Evolutionary conservation across 1,140 invertebrate species (phyloP).

Genomic region (Drosophila pseudoobscura): DNA sequence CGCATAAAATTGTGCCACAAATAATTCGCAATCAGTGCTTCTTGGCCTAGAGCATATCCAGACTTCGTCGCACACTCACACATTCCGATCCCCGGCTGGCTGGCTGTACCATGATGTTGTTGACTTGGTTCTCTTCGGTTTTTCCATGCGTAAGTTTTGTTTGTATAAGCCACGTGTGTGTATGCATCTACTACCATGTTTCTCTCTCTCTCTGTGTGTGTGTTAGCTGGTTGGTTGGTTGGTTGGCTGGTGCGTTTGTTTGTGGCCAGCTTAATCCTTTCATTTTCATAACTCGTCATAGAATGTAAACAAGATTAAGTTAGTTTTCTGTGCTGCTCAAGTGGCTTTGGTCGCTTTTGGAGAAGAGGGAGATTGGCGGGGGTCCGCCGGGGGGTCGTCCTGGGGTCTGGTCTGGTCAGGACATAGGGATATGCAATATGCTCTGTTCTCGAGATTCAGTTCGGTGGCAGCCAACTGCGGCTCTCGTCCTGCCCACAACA

Average conservation of each 20-base stretch:
- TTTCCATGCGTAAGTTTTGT: conserved; percentile 76
- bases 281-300: conserved; percentile 82
- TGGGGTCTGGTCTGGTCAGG: conserved; percentile 22
- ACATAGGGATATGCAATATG: conserved; percentile 58
- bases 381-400: not conserved
- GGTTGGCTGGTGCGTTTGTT: conserved; percentile 57
- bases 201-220: conserved; percentile 4
- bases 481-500: conserved; percentile 69
- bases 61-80: conserved; percentile 21
- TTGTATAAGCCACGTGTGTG: conserved; percentile 57
- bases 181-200: conserved; percentile 11
- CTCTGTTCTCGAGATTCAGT: not conserved
- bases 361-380: not conserved
- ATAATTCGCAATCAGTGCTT: not conserved
- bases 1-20: no score
- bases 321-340: conserved; percentile 77
- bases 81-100: conserved; percentile 9
- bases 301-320: conserved; percentile 81
- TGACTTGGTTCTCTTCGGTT: conserved; percentile 43
- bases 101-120: conserved; percentile 29
- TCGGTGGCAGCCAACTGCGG: conserved; percentile 23
- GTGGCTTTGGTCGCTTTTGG: conserved; percentile 60
- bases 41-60: conserved; percentile 10
- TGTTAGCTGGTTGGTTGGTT: conserved; percentile 37
- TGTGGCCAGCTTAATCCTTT: conserved; percentile 78